Evolutionary conservation across 2,797 vertebrate species (phyloP), one percentile per base, ranked within the genome.

Genomic region (Parambassis ranga): DNA sequence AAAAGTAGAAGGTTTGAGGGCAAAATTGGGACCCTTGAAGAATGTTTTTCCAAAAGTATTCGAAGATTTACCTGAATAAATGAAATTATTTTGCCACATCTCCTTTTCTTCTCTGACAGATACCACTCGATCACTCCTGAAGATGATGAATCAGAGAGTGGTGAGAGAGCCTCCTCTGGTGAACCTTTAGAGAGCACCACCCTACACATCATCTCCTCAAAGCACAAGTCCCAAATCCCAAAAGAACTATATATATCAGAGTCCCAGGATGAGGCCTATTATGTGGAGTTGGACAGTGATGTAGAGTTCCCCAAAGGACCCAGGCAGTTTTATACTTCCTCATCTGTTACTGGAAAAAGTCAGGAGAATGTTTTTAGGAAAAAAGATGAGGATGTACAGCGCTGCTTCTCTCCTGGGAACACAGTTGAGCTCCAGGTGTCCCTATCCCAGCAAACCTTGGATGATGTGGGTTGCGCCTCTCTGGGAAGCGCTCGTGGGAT

Each of bases 361-460:
- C 23, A 2, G 19, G 49, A 66, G n/a, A 31, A 46, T 19, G 49
- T 52, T 71, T 82, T 77, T 49, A 79, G 64, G 61, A 63, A 61
- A 13, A 44, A 48, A 10, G 76, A 75, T 61, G 22, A 58, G 0
- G 19, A 72, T 31, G 73, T 24, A 62, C 71, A 35, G 78, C 26
- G 60, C 35, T 80, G 71, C 37, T 78, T 92, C 37, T 85, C 74
- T 38, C 87, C 90, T 3, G 92, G 93, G 43, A 59, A 90, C 43
- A 38, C 92, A 79, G 91, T 97, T 2, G 93, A 96, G 90, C 78
- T 96, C 58, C 95, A 97, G 79, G 79, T 97, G 63, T 94, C 94
- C 41, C 87, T 98, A 24, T 78, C 94, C 4, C 86, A 91, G 58
- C 91, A 92, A 4, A 61, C 31, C 0, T 64, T 84, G 50, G 84